Conservation (phyloP, 2,113 vertebrate genomes). For the Oryzias melastigma region DNA sequence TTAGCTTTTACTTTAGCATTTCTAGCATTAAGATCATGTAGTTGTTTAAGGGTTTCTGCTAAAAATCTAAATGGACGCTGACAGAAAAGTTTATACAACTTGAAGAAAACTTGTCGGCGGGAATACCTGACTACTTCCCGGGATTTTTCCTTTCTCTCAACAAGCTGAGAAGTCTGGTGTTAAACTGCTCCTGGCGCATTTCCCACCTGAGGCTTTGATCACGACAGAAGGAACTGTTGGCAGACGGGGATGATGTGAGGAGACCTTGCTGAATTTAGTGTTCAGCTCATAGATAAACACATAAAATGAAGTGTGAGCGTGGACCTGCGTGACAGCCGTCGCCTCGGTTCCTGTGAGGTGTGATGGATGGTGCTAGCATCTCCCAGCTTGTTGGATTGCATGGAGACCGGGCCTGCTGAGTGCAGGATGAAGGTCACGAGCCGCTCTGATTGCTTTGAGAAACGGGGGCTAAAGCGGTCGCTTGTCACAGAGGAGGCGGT, state of each 20-base stretch:
- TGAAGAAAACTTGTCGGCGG: not conserved
- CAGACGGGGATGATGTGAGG: constrained; percentile 42
- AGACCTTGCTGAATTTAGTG: constrained; percentile 64
- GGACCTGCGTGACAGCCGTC: constrained; percentile 41
- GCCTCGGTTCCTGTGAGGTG: constrained; percentile 46
- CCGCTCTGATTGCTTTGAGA: too few relatives aligned
- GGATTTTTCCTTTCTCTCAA: constrained; percentile 16
- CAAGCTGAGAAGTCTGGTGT: constrained; percentile 40
- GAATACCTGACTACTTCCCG: not conserved
- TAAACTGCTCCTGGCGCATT: constrained; percentile 31
- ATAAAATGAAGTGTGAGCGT: constrained; percentile 43
- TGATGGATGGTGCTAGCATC: constrained; percentile 63
- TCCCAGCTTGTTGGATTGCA: constrained; percentile 35
- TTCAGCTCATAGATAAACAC: constrained; percentile 55
- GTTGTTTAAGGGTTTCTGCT: too few relatives aligned
- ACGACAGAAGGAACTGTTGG: constrained; percentile 41
- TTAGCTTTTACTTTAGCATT: too few relatives aligned
- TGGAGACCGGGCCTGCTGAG: too few relatives aligned
- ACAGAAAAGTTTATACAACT: too few relatives aligned
- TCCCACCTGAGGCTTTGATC: not conserved
- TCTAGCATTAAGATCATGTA: too few relatives aligned
- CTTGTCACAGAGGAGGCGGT: too few relatives aligned
- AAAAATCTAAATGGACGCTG: too few relatives aligned
- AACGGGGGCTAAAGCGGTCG: too few relatives aligned
- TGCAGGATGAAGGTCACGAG: constrained; percentile 52